Conservation (phyloP, 2,888 invertebrate species). For the Plebejus argus region DNA sequence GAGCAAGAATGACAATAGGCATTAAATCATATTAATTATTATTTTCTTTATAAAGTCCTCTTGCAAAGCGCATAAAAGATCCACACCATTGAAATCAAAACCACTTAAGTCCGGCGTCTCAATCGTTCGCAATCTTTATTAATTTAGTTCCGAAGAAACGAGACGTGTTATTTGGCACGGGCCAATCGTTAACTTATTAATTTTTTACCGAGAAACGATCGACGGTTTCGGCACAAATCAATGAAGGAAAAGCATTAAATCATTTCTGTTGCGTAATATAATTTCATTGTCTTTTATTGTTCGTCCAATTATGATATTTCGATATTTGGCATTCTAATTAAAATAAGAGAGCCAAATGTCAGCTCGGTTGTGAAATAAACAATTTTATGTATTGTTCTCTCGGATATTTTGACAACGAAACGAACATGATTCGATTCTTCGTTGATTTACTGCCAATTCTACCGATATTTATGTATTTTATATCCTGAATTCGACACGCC, state of each 20-base stretch:
- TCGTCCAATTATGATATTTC: neutral
- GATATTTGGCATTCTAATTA: conserved; percentile 7
- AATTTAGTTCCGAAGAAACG: conserved; percentile 23
- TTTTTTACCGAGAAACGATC: conserved; percentile 56
- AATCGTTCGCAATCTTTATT: conserved; percentile 10
- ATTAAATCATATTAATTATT: neutral
- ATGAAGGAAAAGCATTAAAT: conserved; percentile 8
- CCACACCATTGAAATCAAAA: conserved; percentile 14
- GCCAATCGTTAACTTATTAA: conserved; percentile 57
- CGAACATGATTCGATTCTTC: neutral
- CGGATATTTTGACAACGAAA: conserved; percentile 5
- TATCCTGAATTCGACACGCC: neutral
- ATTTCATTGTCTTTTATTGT: neutral
- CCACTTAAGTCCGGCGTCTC: conserved; percentile 2
- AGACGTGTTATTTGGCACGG: conserved; percentile 57
- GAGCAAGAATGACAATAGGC: too few relatives aligned
- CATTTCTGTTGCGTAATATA: neutral
- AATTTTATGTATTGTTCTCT: neutral
- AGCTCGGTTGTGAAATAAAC: neutral
- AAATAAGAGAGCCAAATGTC: neutral
- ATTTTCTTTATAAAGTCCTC: neutral
- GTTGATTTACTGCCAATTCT: neutral
- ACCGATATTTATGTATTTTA: neutral
- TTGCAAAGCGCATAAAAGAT: neutral
- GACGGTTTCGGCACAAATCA: conserved; percentile 31